Conservation (phyloP, 2,888 invertebrate species). For the Leptinotarsa haldemani region DNA sequence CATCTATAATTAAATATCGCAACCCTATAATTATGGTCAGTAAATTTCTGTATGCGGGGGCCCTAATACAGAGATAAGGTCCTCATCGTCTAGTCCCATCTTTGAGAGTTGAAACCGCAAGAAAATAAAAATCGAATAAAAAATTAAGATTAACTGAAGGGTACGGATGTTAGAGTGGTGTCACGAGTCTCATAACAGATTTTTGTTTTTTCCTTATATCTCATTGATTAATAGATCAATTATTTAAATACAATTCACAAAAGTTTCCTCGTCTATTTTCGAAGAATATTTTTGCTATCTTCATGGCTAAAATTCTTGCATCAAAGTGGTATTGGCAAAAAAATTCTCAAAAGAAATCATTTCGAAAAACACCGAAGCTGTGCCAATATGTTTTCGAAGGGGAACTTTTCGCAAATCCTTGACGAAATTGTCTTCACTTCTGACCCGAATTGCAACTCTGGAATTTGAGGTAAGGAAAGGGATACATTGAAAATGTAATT, state of each 20-base stretch:
- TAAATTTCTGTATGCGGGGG: conserved; percentile 77
- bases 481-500: no score
- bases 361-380: no score
- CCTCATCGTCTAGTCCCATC: conserved; percentile 66
- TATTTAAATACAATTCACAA: not conserved
- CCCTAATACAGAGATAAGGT: conserved; percentile 67
- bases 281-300: no score
- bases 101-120: conserved; percentile 58
- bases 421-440: no score
- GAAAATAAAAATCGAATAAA: conserved; percentile 51
- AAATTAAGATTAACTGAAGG: conserved; percentile 35
- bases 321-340: no score
- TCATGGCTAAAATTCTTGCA: no score
- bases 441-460: no score
- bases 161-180: conserved; percentile 34
- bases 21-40: conserved; percentile 88
- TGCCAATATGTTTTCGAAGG: no score
- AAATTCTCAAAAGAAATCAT: no score
- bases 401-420: no score
- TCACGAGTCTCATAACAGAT: conserved; percentile 9
- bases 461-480: no score
- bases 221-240: not conserved
- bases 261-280: no score
- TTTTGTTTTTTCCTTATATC: conserved; percentile 5
- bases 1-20: conserved; percentile 83